Conservation (phyloP, 2,888 invertebrate species). For the Phymatocera aterrima region DNA sequence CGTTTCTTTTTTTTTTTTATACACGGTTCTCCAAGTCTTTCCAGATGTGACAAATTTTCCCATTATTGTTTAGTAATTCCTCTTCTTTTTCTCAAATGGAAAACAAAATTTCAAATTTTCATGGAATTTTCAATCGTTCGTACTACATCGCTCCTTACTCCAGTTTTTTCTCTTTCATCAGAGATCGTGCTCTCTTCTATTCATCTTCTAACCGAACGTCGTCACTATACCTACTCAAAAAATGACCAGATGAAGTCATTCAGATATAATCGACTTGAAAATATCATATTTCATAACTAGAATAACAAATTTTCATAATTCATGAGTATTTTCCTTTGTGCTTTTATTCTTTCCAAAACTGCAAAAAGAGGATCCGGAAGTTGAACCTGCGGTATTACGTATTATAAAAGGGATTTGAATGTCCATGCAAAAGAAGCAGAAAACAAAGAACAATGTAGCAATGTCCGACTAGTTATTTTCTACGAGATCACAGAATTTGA, state of each 20-base stretch:
- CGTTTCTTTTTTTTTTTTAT: too few species aligned
- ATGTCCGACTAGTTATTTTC: conserved; percentile 15
- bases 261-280: background rate
- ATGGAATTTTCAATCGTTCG: background rate
- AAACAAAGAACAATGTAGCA: too few species aligned
- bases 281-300: too few species aligned
- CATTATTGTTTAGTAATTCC: background rate
- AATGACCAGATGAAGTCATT: too few species aligned
- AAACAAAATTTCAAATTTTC: background rate
- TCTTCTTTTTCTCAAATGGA: background rate
- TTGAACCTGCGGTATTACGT: background rate
- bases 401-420: background rate
- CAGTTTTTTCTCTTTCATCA: background rate
- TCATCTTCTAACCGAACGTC: background rate
- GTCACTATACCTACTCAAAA: background rate
- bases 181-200: too few species aligned
- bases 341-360: too few species aligned
- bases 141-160: too few species aligned
- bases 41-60: conserved; percentile 3
- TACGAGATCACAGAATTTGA: background rate
- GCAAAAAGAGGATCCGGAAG: background rate
- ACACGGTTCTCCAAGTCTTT: background rate
- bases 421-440: too few species aligned
- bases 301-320: too few species aligned
- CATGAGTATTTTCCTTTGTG: too few species aligned